These are phyloP conservation scores for Urocolius indicus DNA, from an alignment of 2,113 vertebrate genomes.

Conservation along the genomic window DNA sequence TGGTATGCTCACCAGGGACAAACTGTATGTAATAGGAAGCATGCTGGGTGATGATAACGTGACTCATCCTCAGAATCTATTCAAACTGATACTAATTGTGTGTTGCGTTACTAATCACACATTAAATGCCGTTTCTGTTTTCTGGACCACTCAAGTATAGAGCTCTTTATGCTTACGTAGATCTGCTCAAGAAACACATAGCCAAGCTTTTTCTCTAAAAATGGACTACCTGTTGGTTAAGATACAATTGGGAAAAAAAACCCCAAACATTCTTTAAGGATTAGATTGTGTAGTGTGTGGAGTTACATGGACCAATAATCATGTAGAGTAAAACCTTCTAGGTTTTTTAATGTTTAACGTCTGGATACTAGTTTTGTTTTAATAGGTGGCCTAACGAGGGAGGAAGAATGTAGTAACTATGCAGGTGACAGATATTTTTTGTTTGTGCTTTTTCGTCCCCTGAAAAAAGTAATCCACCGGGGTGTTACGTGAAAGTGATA, in stretches of 20 bases:
- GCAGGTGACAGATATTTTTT: not conserved
- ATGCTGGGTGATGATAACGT: not conserved
- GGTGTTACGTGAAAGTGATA: not conserved
- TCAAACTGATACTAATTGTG: not conserved
- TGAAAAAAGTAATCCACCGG: fast-evolving
- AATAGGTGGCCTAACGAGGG: not conserved
- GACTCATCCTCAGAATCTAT: not conserved
- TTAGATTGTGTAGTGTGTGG: not conserved
- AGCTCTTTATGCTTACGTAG: not conserved
- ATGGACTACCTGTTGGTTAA: not conserved
- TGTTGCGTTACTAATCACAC: not conserved
- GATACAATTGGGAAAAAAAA: not conserved
- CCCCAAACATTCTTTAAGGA: not conserved
- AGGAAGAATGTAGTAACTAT: not conserved
- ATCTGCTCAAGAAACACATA: not conserved
- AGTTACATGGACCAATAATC: not conserved
- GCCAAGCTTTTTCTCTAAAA: not conserved
- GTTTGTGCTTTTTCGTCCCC: not conserved
- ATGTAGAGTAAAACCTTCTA: not conserved
- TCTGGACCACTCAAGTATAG: not conserved
- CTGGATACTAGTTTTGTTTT: not conserved
- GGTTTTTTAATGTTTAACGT: not conserved
- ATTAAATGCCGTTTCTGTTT: not conserved
- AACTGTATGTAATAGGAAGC: not conserved
- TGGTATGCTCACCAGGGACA: not conserved